Evolutionary conservation across 2,113 vertebrate genomes (phyloP), one percentile per base, ranked within the genome.

Genomic region (Xiphias gladius): DNA sequence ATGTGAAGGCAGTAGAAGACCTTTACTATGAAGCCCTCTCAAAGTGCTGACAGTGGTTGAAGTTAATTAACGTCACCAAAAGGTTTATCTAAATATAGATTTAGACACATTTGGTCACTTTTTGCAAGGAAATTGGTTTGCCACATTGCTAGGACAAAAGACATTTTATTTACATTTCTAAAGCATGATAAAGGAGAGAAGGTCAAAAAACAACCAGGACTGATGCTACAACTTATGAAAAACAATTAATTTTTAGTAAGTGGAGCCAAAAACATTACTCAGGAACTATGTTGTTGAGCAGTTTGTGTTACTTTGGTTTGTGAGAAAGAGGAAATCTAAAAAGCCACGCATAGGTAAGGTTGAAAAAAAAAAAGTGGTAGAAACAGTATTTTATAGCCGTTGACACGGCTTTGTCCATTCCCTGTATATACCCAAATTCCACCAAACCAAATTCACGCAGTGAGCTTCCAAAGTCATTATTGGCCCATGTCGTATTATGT

Each of bases 401-500:
- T 41, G 20, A 48, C 67, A 5, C 32, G 13, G 6, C 12, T 76
- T 1, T 58, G 6, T 24, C 4, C 0, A 28, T 50, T 17, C 12
- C 9, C 14, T 68, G 41, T 48, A 78, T 30, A 55, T 1, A n/a
- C 26, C 35, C n/a, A 39, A 10, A 43, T 9, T 59, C 46, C 68
- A 59, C 46, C 46, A 61, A 76, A 63, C 22, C 58, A 70, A 79
- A 90, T 84, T 30, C 54, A 83, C 54, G 69, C 70, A 64, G 43
- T 24, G 65, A 85, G 85, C 74, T 82, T 74, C 67, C 63, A 75
- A 76, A 87, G 55, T 58, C 82, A 83, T 85, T 83, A 89, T 76
- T 64, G 74, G 83, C 48, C 39, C 65, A 65, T 82, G 71, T 70
- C 28, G 10, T 82, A 79, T 86, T 91, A 72, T 88, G 79, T 76